Evolutionary conservation across 2,797 vertebrate genomes (phyloP).

Genomic region (Yasuhikotakia modesta): DNA sequence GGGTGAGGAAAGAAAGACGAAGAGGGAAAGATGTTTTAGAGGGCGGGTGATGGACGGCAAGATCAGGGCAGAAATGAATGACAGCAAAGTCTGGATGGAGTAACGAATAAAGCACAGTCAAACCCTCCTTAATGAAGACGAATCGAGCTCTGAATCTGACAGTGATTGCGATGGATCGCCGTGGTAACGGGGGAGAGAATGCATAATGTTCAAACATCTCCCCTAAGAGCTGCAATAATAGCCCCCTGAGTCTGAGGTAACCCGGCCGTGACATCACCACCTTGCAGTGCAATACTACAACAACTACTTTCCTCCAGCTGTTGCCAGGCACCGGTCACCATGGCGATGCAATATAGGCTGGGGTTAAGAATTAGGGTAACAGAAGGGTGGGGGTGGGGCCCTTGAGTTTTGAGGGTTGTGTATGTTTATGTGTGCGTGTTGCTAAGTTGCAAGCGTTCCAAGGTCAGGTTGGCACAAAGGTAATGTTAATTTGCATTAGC

Average conservation of each 20-base stretch:
- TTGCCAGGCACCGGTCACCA: constrained; percentile 81
- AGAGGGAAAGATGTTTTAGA: constrained; percentile 12
- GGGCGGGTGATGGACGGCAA: constrained; percentile 4
- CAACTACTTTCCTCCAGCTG: constrained; percentile 76
- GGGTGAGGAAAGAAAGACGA: background rate
- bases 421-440: constrained; percentile 26
- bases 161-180: constrained; percentile 62
- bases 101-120: constrained; percentile 57
- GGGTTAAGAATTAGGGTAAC: constrained; percentile 52
- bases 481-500: constrained; percentile 52
- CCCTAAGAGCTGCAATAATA: constrained; percentile 55
- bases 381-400: constrained; percentile 49
- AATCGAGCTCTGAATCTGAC: constrained; percentile 62
- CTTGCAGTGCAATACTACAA: constrained; percentile 66
- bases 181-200: constrained; percentile 61
- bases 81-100: constrained; percentile 49
- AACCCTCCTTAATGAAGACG: constrained; percentile 69
- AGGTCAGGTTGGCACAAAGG: constrained; percentile 55
- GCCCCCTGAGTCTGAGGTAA: constrained; percentile 55
- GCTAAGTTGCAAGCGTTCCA: constrained; percentile 31
- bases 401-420: constrained; percentile 33
- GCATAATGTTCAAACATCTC: constrained; percentile 61
- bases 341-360: constrained; percentile 71
- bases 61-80: constrained; percentile 43
- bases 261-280: constrained; percentile 70